Evolutionary conservation across 2,888 invertebrate genomes (phyloP).

Genomic region (Rhorus exstirpatorius): DNA sequence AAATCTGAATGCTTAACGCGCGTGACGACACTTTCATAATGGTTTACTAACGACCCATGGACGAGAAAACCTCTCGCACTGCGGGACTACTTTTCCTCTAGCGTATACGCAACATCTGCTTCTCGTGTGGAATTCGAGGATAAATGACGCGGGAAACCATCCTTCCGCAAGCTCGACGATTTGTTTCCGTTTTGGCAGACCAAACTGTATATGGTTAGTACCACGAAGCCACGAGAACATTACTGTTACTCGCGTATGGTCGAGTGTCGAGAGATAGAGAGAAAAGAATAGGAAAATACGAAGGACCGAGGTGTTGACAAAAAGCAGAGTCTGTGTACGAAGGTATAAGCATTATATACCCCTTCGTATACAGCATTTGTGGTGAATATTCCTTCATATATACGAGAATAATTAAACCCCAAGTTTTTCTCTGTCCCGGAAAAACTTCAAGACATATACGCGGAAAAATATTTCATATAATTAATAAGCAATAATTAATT

Average conservation of each 20-base stretch:
- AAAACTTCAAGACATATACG: conserved; percentile 32
- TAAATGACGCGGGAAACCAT: conserved; percentile 69
- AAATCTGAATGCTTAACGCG: conserved; percentile 76
- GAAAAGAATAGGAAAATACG: conserved; percentile 6
- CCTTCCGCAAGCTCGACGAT: conserved; percentile 68
- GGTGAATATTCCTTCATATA: conserved; percentile 13
- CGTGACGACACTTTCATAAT: conserved; percentile 82
- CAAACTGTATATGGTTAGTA: neutral
- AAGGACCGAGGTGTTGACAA: conserved; percentile 18
- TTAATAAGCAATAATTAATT: conserved; percentile 39
- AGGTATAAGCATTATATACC: neutral
- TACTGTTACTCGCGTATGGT: conserved; percentile 25
- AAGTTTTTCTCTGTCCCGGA: conserved; percentile 28
- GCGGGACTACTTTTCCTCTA: conserved; percentile 26
- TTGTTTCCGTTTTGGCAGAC: conserved; percentile 60
- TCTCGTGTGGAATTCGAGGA: conserved; percentile 66
- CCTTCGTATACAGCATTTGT: neutral
- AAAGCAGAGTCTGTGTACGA: neutral
- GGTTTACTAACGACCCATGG: conserved; percentile 77
- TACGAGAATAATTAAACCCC: conserved; percentile 57
- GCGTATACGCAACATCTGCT: conserved; percentile 62
- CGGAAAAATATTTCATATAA: conserved; percentile 16
- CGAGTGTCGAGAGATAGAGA: conserved; percentile 33
- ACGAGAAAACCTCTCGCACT: conserved; percentile 37
- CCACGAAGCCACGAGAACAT: conserved; percentile 12